Conservation (phyloP, 2,113 vertebrate species). For the Haliaeetus leucogaster region DNA sequence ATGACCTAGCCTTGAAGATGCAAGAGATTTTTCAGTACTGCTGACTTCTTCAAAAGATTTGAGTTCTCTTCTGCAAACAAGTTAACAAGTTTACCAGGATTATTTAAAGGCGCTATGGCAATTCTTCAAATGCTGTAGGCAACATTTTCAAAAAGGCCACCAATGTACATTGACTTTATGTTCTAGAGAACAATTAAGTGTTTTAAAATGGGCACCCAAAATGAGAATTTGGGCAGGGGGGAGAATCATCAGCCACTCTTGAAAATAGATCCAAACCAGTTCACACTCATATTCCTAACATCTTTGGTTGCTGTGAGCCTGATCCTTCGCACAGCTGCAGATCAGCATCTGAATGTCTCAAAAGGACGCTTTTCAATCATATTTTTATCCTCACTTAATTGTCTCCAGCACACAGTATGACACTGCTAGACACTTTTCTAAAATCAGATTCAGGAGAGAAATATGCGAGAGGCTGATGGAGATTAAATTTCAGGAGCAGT, state of each 20-base stretch:
- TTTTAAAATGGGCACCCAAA: background rate
- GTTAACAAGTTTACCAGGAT: background rate
- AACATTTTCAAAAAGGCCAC: background rate
- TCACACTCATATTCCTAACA: background rate
- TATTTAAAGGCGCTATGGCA: background rate
- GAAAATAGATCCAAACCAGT: background rate
- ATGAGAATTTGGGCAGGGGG: background rate
- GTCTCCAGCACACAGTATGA: background rate
- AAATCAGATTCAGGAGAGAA: too few relatives aligned
- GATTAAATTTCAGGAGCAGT: background rate
- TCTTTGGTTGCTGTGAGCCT: background rate
- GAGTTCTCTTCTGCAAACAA: background rate
- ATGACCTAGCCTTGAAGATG: background rate
- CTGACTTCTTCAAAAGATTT: background rate
- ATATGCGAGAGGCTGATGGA: background rate
- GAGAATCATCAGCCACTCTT: background rate
- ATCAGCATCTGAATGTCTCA: background rate
- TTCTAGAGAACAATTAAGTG: too few relatives aligned
- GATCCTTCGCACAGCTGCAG: background rate
- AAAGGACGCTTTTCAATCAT: background rate
- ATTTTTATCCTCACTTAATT: background rate
- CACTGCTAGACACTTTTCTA: background rate
- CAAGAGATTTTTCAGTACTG: background rate
- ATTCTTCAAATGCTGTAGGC: background rate
- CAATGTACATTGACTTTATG: background rate